Base-by-base conservation (phyloP, 2,113 vertebrate genomes). In the Cebidichthys violaceus region DNA sequence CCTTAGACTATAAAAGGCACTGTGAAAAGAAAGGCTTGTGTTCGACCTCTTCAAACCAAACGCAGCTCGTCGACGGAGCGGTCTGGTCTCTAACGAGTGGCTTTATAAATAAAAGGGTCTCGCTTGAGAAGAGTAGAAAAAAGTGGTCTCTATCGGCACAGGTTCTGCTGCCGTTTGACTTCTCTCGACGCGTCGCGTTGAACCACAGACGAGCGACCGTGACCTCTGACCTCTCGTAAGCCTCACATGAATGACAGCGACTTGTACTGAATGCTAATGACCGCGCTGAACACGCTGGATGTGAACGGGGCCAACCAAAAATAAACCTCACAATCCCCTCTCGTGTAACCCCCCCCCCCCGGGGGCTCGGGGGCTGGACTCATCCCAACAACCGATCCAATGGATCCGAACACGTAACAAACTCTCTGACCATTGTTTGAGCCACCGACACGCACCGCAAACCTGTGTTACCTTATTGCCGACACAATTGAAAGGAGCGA, bases 351-450 rank as follows among this genome's bases (percentile, higher is more conserved):
- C 33, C 33, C 29, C 3, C 29, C 29, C 3, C 33, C 33, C 31
- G 4, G 33, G 24, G 27, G 61, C 65, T 61, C 5, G 1, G 37
- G 37, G 50, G 43, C 54, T 73, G 52, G 47, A 73, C 59, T 20
- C 2, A 18, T 74, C 31, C 24, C 20, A 29, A 18, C 10, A 29
- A 47, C 29, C 0, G 31, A 79, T 67, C 14, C 55, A 65, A 77
- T 2, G 15, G 24, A 33, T 70, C 68, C 14, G 27, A 54, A 64
- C 39, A n/a, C 6, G 69, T 13, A 18, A 50, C 4, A 54, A 59
- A 70, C 92, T 66, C 74, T 55, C 88, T 90, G 92, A 95, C 96
- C 96, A 95, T 95, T 96, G 96, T 96, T 96, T 96, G 96, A 97
- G 96, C 96, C 92, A 91, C 93, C 92, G 41, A 89, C 59, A 92